Percentiles rank a stretch among this genome's conserved stretches.
phyloP scores from a whole-genome alignment of 2,888 invertebrate species.

The Ischnura elegans region DNA sequence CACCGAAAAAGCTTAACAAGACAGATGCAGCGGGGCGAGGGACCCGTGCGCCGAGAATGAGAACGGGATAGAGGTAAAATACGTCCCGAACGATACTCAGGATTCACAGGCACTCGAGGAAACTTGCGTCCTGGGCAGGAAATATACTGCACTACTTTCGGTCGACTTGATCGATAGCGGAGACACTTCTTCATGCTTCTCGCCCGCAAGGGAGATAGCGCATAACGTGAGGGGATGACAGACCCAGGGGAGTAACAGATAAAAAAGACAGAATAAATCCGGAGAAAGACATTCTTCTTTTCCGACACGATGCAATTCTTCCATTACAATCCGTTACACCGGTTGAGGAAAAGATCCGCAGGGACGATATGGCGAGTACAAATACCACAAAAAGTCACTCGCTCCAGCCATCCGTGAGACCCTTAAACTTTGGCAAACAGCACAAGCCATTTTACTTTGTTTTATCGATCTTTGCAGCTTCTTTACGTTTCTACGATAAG shows the following conservation, averaged over 20 bases:
- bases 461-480: too few species aligned
- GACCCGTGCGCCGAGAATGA: not conserved
- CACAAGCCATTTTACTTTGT: not conserved
- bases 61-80: not conserved
- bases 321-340: not conserved
- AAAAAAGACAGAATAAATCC: too few species aligned
- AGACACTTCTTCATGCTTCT: not conserved
- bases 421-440: not conserved
- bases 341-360: not conserved
- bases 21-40: not conserved
- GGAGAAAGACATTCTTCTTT: not conserved
- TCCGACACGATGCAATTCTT: not conserved
- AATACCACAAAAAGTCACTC: too few species aligned
- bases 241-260: not conserved
- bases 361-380: not conserved
- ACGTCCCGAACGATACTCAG: not conserved
- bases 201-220: not conserved
- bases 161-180: slow-evolving; percentile 7
- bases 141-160: slow-evolving; percentile 9
- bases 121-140: not conserved
- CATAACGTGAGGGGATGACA: not conserved
- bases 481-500: too few species aligned
- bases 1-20: not conserved
- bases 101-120: not conserved
- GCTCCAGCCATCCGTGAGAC: not conserved